Evolutionary conservation across 1,140 invertebrate genomes (phyloP).

Genomic region (Drosophila pectinifera): DNA sequence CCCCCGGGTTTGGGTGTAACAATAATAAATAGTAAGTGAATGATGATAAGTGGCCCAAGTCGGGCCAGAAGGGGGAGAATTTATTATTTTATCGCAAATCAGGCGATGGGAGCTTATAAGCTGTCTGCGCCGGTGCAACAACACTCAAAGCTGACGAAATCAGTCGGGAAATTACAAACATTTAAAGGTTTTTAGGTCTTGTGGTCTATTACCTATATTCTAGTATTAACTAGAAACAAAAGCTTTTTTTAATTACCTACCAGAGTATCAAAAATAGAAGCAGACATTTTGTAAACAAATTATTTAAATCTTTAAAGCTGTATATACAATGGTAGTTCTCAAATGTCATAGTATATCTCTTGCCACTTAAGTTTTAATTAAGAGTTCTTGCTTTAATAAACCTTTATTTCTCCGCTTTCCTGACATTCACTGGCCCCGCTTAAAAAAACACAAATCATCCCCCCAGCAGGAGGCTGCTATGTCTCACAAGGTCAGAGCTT

Average conservation of each 20-base stretch:
- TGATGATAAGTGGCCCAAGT: conserved; percentile 22
- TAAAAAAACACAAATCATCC: not conserved
- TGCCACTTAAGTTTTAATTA: not conserved
- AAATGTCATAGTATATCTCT: too few relatives aligned
- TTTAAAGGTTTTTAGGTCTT: not conserved
- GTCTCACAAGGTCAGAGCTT: conserved; percentile 31
- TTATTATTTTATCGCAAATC: conserved; percentile 34
- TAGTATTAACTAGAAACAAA: not conserved
- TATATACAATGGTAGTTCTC: too few relatives aligned
- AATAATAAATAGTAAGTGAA: conserved; percentile 35
- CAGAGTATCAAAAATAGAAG: not conserved
- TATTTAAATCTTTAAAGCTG: too few relatives aligned
- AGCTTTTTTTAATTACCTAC: not conserved
- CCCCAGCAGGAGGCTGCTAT: conserved; percentile 2
- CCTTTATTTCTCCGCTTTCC: not conserved
- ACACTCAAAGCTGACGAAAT: conserved; percentile 22
- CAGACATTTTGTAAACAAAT: not conserved
- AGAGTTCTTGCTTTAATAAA: not conserved
- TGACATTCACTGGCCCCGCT: not conserved
- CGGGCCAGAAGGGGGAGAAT: not conserved
- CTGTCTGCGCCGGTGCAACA: conserved; percentile 9
- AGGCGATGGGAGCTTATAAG: conserved; percentile 24
- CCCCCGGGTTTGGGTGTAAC: conserved; percentile 15
- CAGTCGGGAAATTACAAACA: conserved; percentile 8
- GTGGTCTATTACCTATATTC: not conserved